These are phyloP conservation scores for Drosophila paracracens DNA, from an alignment of 2,888 invertebrate genomes.

Conservation along the genomic window DNA sequence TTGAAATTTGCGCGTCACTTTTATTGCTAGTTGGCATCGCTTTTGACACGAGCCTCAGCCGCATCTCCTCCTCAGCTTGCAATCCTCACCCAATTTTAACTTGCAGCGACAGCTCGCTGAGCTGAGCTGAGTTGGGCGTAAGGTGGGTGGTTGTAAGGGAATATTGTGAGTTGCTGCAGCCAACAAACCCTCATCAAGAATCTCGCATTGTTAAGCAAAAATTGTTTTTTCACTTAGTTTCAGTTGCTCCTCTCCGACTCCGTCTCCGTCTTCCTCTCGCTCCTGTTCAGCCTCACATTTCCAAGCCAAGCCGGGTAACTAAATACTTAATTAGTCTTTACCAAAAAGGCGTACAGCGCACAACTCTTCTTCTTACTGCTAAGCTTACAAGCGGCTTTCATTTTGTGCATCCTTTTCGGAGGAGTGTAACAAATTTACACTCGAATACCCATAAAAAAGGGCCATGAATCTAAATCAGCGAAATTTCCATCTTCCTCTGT, in stretches of 20 bases:
- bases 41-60: conserved; percentile 19
- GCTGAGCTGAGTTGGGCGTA: neutral
- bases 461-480: neutral
- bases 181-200: conserved; percentile 18
- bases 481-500: neutral
- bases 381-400: conserved; percentile 57
- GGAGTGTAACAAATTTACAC: neutral
- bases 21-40: conserved; percentile 70
- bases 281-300: conserved; percentile 28
- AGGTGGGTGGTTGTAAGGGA: neutral
- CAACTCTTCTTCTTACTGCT: conserved; percentile 31
- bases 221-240: conserved; percentile 71
- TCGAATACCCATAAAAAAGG: conserved; percentile 1
- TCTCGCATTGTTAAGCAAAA: conserved; percentile 69
- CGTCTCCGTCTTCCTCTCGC: too few relatives aligned
- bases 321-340: conserved; percentile 78
- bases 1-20: conserved; percentile 75
- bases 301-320: conserved; percentile 64
- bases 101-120: conserved; percentile 57
- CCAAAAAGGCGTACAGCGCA: conserved; percentile 41
- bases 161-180: neutral
- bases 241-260: conserved; percentile 13
- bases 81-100: conserved; percentile 50
- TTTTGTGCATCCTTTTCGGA: conserved; percentile 48
- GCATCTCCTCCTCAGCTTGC: neutral